Percentiles rank a stretch among this genome's conserved stretches.
These are phyloP conservation scores for Dusona sp. DNA, from an alignment of 2,888 invertebrate genomes.

Conservation along the genomic window DNA sequence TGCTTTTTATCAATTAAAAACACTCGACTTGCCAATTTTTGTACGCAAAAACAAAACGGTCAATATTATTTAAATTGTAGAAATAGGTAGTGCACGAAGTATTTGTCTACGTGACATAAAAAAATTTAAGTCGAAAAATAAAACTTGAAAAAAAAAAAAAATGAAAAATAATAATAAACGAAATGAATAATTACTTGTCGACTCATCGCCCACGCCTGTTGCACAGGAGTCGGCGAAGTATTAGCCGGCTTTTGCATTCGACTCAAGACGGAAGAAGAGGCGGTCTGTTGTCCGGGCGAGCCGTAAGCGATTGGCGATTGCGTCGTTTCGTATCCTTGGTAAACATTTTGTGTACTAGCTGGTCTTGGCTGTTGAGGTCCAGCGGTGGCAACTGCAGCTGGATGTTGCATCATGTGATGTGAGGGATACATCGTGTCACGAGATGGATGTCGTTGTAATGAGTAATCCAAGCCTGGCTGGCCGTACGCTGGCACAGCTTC, in stretches of 20 bases:
- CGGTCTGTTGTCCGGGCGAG: conserved; percentile 88
- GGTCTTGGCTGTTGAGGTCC: conserved; percentile 88
- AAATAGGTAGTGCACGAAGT: no score
- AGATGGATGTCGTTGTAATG: conserved; percentile 88
- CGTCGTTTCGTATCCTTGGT: conserved; percentile 91
- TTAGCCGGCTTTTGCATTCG: conserved; percentile 89
- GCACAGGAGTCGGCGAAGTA: conserved; percentile 90
- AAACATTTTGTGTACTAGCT: conserved; percentile 90
- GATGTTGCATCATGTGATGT: conserved; percentile 86
- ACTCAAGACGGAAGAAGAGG: conserved; percentile 87
- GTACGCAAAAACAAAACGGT: no score
- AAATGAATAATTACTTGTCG: conserved; percentile 85
- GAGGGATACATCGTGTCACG: conserved; percentile 86
- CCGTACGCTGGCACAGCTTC: conserved; percentile 84
- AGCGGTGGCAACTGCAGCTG: conserved; percentile 81
- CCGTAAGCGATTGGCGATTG: conserved; percentile 90
- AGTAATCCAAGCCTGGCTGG: conserved; percentile 90
- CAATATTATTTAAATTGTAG: no score
- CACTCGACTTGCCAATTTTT: no score
- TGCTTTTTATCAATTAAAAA: no score
- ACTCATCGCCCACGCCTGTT: conserved; percentile 87
- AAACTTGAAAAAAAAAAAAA: background rate
- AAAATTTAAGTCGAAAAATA: no score
- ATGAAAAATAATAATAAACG: background rate
- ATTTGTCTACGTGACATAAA: no score